A percentile compares a stretch with the other conserved stretches of the same genome.
Evolutionary conservation across 1,140 invertebrate genomes (phyloP).

Genomic region (Liolophura sinensis): DNA sequence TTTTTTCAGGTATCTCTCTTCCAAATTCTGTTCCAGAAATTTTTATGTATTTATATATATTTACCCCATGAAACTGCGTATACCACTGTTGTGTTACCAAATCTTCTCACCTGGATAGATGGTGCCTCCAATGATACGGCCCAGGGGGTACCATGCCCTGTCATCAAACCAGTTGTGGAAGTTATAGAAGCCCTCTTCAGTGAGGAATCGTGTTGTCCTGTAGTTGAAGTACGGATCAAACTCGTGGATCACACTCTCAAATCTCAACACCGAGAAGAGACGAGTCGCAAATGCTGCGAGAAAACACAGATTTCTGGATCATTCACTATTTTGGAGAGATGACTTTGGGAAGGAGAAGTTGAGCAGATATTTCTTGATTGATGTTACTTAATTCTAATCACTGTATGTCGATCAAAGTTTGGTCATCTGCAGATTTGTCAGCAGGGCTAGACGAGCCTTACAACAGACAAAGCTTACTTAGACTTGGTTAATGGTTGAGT

Average conservation of each 20-base stretch:
- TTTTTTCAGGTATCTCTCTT: too few relatives aligned
- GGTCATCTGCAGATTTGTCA: not conserved
- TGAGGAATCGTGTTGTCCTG: slow-evolving; percentile 90
- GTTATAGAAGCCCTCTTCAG: slow-evolving; percentile 95
- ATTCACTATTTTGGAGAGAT: not conserved
- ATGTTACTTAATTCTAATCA: not conserved
- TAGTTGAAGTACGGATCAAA: slow-evolving; percentile 99
- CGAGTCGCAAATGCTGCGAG: slow-evolving; percentile 91
- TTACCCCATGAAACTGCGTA: too few relatives aligned
- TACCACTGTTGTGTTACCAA: too few relatives aligned
- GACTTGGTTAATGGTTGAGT: not conserved
- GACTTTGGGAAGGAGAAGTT: not conserved
- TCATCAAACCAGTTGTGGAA: slow-evolving; percentile 99
- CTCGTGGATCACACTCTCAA: slow-evolving; percentile 98
- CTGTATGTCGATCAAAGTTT: not conserved
- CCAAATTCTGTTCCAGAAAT: too few relatives aligned
- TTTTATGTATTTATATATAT: too few relatives aligned
- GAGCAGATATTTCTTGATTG: not conserved
- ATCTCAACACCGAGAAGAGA: slow-evolving; percentile 93
- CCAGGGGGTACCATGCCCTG: slow-evolving; percentile 96
- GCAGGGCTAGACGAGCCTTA: not conserved
- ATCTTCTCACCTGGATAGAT: slow-evolving; percentile 81
- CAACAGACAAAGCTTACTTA: not conserved
- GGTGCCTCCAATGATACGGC: slow-evolving; percentile 91
- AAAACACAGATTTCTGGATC: slow-evolving; percentile 29